Evolutionary conservation across 2,888 invertebrate species (phyloP).

Genomic region (Yponomeuta plumbellus): DNA sequence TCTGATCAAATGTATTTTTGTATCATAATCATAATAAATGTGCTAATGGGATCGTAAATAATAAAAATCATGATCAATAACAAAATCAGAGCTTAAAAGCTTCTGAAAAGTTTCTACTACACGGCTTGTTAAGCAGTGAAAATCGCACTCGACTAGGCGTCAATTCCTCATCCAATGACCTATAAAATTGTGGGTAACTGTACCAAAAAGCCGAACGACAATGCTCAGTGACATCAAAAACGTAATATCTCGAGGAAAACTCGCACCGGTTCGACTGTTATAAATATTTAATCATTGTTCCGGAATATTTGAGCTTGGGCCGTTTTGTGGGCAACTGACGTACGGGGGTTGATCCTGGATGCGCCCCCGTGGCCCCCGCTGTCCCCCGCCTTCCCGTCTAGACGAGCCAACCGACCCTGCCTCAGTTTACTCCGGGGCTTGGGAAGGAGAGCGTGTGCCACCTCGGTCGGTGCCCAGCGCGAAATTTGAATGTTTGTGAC

Average conservation of each 20-base stretch:
- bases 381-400: constrained; percentile 49
- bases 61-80: no score
- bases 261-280: constrained; percentile 28
- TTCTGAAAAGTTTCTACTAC: no score
- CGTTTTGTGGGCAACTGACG: constrained; percentile 49
- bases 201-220: neutral
- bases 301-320: constrained; percentile 45
- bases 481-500: constrained; percentile 47
- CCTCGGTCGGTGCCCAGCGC: constrained; percentile 37
- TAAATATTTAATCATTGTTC: constrained; percentile 21
- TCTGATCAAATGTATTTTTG: no score
- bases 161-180: neutral
- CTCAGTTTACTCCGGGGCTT: constrained; percentile 48
- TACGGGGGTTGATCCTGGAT: constrained; percentile 47
- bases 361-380: constrained; percentile 35
- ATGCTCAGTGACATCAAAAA: constrained; percentile 3
- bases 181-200: neutral
- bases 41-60: no score
- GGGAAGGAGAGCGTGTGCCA: constrained; percentile 40
- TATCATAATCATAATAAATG: no score
- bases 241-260: neutral
- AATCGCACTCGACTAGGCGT: neutral
- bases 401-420: constrained; percentile 42
- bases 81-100: no score
- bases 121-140: no score